Conservation (phyloP, 2,888 invertebrate genomes). For the Aleiodes testaceus region DNA sequence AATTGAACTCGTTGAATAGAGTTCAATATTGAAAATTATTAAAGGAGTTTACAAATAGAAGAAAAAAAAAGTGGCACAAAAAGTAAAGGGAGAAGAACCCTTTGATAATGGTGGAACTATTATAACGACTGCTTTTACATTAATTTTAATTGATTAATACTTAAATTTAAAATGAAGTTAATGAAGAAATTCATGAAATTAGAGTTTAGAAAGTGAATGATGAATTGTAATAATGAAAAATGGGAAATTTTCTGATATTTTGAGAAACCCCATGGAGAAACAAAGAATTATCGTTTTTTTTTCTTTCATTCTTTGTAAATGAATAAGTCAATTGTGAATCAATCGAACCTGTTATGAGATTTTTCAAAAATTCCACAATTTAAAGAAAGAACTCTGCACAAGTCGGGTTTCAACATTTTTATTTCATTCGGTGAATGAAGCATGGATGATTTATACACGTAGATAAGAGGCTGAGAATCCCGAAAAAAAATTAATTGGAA, state of each 20-base stretch:
- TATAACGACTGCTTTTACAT: slow-evolving; percentile 28
- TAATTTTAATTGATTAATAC: slow-evolving; percentile 24
- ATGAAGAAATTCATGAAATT: neutral
- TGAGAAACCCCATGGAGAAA: too few species aligned
- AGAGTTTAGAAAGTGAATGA: neutral
- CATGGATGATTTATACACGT: slow-evolving; percentile 38
- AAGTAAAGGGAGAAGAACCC: neutral
- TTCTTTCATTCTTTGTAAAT: neutral
- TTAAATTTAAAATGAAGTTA: neutral
- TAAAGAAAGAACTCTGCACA: neutral
- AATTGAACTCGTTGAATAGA: too few species aligned
- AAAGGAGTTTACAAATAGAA: slow-evolving; percentile 6
- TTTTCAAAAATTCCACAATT: slow-evolving; percentile 1
- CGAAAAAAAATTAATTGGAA: neutral
- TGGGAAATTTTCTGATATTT: too few species aligned
- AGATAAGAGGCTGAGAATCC: neutral
- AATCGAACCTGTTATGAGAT: neutral
- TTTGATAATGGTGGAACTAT: slow-evolving; percentile 12
- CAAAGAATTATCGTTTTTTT: neutral
- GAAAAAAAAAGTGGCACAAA: slow-evolving; percentile 15
- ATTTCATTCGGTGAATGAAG: slow-evolving; percentile 27
- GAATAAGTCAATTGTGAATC: slow-evolving; percentile 17
- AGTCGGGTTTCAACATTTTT: slow-evolving; percentile 16
- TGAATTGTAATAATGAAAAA: neutral
- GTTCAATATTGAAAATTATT: neutral